phyloP scores from a whole-genome alignment of 2,113 vertebrate genomes.

The Aspiorhynchus laticeps region DNA sequence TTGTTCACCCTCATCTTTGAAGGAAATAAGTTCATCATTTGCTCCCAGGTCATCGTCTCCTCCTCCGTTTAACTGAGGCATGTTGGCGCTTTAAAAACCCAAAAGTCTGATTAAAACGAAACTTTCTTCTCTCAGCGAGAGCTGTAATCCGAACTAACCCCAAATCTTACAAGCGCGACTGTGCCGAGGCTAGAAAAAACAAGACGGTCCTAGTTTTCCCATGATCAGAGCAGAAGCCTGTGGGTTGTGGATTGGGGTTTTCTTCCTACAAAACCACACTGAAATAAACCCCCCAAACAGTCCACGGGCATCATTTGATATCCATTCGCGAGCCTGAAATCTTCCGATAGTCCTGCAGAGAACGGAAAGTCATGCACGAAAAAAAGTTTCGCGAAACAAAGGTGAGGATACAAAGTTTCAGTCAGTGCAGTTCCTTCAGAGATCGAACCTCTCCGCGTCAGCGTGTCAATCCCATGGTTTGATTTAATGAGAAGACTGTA shows the following conservation, averaged over 20 bases:
- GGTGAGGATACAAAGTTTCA: slow-evolving; percentile 43
- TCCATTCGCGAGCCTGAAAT: slow-evolving; percentile 40
- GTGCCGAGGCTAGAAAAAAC: slow-evolving; percentile 28
- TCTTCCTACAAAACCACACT: slow-evolving; percentile 10
- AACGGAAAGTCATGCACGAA: not conserved
- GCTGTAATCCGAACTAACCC: slow-evolving; percentile 17
- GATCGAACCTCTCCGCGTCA: not conserved
- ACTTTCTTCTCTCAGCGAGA: slow-evolving; percentile 3
- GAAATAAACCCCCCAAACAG: slow-evolving; percentile 13
- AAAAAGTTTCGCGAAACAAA: slow-evolving; percentile 31
- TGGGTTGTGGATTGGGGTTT: not conserved
- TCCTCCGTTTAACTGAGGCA: slow-evolving; percentile 78
- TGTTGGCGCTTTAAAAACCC: slow-evolving; percentile 55
- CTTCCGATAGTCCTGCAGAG: slow-evolving; percentile 12
- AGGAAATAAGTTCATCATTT: slow-evolving; percentile 87
- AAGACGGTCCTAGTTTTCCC: slow-evolving; percentile 32
- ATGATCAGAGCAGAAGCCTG: slow-evolving; percentile 21
- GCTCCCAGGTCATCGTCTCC: slow-evolving; percentile 88
- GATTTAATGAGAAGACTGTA: not conserved
- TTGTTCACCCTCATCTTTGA: slow-evolving; percentile 90
- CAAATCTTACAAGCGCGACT: slow-evolving; percentile 11
- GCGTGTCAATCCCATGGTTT: slow-evolving; percentile 26
- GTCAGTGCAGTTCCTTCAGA: slow-evolving; percentile 14
- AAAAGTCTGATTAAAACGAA: not conserved
- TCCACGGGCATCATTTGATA: slow-evolving; percentile 41